Conservation (phyloP, 1,140 invertebrate genomes). For the Psilanteris sp. region DNA sequence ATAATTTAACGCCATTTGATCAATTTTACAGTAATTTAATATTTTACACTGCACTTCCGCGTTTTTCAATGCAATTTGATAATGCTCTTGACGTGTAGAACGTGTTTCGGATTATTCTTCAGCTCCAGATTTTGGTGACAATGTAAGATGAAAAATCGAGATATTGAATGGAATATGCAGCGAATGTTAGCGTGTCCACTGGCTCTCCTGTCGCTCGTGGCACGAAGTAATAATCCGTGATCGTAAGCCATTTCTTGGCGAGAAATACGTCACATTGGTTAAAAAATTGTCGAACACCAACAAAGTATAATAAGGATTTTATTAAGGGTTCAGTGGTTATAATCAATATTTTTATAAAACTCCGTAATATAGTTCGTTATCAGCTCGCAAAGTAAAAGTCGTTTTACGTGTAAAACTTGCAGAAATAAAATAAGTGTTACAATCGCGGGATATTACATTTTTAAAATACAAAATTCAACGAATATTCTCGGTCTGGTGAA, state of each 20-base stretch:
- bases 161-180: slow-evolving; percentile 54
- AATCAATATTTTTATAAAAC: slow-evolving; percentile 45
- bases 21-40: slow-evolving; percentile 37
- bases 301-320: slow-evolving; percentile 25
- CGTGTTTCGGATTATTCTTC: slow-evolving; percentile 48
- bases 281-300: slow-evolving; percentile 21
- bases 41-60: slow-evolving; percentile 35
- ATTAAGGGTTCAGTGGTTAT: slow-evolving; percentile 13
- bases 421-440: slow-evolving; percentile 2
- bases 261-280: slow-evolving; percentile 32
- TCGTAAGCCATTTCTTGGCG: slow-evolving; percentile 35
- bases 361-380: neutral
- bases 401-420: neutral
- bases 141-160: slow-evolving; percentile 59
- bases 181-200: slow-evolving; percentile 47
- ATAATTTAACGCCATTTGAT: slow-evolving; percentile 16
- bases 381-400: too few relatives aligned
- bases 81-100: slow-evolving; percentile 18
- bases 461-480: too few relatives aligned
- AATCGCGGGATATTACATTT: too few relatives aligned
- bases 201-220: slow-evolving; percentile 24
- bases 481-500: too few relatives aligned
- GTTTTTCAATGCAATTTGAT: slow-evolving; percentile 43
- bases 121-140: slow-evolving; percentile 58
- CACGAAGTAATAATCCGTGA: slow-evolving; percentile 40